Percentiles rank a stretch among this genome's conserved stretches.
Conservation (phyloP, 2,888 invertebrate genomes). For the Lepidocyrtinus sp. region DNA sequence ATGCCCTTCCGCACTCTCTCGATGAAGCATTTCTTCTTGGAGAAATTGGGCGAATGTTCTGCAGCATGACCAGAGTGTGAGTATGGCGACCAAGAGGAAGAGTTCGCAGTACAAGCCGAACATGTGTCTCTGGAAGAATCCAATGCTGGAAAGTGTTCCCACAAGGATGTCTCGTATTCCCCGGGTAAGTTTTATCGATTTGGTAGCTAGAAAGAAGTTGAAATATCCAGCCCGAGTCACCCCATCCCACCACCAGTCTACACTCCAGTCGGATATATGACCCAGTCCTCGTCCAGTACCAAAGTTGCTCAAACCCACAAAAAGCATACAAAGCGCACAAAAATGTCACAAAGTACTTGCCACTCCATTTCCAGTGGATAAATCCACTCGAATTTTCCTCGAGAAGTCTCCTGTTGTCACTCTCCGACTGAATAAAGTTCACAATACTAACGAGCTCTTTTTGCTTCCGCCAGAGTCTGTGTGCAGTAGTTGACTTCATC, state of each 20-base stretch:
- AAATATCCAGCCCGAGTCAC: background rate
- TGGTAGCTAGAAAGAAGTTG: background rate
- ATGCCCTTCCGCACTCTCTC: too few species aligned
- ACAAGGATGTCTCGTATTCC: background rate
- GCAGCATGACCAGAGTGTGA: background rate
- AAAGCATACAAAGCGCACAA: background rate
- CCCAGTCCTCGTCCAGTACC: slow-evolving; percentile 12
- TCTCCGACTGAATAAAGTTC: background rate
- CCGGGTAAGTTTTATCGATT: background rate
- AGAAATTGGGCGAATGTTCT: background rate
- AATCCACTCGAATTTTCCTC: too few species aligned
- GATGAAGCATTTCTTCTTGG: background rate
- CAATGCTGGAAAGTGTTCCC: background rate
- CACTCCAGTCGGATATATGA: slow-evolving; percentile 20
- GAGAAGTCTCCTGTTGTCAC: background rate
- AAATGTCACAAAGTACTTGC: slow-evolving; percentile 6
- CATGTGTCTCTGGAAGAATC: slow-evolving; percentile 22
- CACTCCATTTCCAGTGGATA: too few species aligned
- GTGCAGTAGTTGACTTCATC: background rate
- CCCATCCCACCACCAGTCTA: slow-evolving; percentile 6
- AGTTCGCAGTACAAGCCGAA: background rate
- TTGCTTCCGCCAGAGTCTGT: slow-evolving; percentile 1
- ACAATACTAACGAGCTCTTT: background rate
- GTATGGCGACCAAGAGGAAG: background rate
- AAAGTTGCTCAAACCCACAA: background rate